Percentiles rank a stretch among this genome's conserved stretches.
Evolutionary conservation across 1,140 invertebrate genomes (phyloP).

Genomic region (Apis cerana): DNA sequence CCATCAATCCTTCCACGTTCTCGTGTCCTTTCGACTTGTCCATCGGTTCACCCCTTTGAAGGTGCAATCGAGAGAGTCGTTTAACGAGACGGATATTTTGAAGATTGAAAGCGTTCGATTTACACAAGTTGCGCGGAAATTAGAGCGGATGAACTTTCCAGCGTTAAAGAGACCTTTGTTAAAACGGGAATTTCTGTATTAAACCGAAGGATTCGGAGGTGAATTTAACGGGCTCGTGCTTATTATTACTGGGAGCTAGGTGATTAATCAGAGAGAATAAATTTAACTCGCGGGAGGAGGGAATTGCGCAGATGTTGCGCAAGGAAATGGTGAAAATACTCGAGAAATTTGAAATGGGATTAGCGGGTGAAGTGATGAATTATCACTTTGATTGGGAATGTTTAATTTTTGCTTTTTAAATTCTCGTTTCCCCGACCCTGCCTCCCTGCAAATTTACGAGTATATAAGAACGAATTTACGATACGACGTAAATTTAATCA

Average conservation of each 20-base stretch:
- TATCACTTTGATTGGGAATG: too few species aligned
- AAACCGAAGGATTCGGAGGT: background rate
- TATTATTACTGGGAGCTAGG: background rate
- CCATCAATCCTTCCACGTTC: too few species aligned
- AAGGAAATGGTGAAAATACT: background rate
- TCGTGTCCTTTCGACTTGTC: too few species aligned
- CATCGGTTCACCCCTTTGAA: conserved; percentile 7
- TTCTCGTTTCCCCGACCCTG: too few species aligned
- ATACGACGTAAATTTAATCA: too few species aligned
- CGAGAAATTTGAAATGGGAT: background rate
- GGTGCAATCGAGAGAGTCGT: background rate
- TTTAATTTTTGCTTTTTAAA: too few species aligned
- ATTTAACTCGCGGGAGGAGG: background rate
- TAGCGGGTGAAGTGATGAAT: too few species aligned
- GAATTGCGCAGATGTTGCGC: background rate
- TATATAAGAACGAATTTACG: too few species aligned
- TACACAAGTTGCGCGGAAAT: conserved; percentile 23
- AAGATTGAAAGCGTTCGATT: conserved; percentile 33
- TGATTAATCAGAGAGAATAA: conserved; percentile 12
- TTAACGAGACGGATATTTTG: conserved; percentile 35
- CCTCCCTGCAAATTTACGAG: too few species aligned
- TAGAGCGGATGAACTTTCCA: conserved; percentile 9
- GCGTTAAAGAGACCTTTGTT: conserved; percentile 17
- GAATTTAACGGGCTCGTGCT: background rate
- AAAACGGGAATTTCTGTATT: conserved; percentile 8